phyloP scores from a whole-genome alignment of 92 coral and sea anemone species.

The Actinernus sp. region DNA sequence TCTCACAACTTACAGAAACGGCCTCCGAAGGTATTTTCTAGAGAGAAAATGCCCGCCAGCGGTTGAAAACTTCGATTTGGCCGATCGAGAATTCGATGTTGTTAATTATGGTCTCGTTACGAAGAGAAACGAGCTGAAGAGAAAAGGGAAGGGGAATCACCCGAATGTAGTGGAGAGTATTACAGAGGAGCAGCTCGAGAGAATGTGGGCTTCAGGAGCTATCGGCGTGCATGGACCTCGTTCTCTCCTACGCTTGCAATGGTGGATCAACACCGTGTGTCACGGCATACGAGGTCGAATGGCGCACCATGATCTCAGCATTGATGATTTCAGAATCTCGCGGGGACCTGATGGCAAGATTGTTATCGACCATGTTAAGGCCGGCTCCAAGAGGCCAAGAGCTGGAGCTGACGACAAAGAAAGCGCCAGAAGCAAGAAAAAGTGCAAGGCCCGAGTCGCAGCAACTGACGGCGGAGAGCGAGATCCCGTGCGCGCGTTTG shows the following conservation, averaged over 20 bases:
- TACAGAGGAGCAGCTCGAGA: conserved; percentile 96
- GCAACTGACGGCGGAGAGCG: conserved; percentile 99
- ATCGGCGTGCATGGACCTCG: conserved; percentile 99
- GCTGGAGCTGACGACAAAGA: conserved; percentile 95
- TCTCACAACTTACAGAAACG: conserved; percentile 96
- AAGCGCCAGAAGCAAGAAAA: conserved; percentile 86
- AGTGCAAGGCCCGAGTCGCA: conserved; percentile 94
- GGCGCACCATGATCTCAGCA: conserved; percentile 99
- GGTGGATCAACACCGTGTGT: conserved; percentile 99
- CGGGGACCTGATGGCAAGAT: conserved; percentile 98
- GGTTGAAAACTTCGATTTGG: conserved; percentile 97
- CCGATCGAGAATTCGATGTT: conserved; percentile 98
- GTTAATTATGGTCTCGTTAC: conserved; percentile 98
- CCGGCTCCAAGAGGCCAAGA: conserved; percentile 85
- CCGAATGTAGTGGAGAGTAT: conserved; percentile 99
- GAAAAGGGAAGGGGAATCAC: conserved; percentile 99
- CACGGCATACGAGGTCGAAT: conserved; percentile 98
- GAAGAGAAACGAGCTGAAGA: conserved; percentile 96
- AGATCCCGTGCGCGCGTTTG: conserved; percentile 99
- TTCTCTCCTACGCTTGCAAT: conserved; percentile 91
- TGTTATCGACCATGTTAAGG: conserved; percentile 95
- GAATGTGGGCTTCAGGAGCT: conserved; percentile 99
- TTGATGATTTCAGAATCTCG: conserved; percentile 98
- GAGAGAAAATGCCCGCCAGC: conserved; percentile 99
- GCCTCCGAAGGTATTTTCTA: conserved; percentile 96